These are phyloP conservation scores for Aplochiton taeniatus DNA, from an alignment of 2,797 vertebrate genomes.

Conservation along the genomic window DNA sequence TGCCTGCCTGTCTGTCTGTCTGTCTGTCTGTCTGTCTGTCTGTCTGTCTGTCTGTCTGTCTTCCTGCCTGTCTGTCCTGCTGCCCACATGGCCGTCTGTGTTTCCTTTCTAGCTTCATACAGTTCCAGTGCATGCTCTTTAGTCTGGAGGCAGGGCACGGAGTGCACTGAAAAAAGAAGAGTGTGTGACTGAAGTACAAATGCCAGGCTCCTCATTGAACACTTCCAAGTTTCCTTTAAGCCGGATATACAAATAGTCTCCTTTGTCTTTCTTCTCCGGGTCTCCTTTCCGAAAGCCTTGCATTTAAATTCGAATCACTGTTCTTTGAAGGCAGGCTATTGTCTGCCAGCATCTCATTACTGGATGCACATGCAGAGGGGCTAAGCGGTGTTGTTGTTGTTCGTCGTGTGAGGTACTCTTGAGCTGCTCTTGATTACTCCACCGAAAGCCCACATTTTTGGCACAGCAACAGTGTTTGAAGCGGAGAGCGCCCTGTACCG, in stretches of 20 bases:
- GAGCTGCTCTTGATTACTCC: constrained; percentile 63
- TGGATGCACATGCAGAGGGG: constrained; percentile 56
- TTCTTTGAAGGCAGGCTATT: constrained; percentile 55
- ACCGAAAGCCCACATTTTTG: constrained; percentile 62
- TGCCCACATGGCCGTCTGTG: constrained; percentile 29
- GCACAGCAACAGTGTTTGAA: constrained; percentile 49
- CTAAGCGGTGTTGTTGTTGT: constrained; percentile 55
- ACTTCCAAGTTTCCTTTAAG: constrained; percentile 50
- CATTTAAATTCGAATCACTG: constrained; percentile 63
- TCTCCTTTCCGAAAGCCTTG: constrained; percentile 35
- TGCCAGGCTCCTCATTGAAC: constrained; percentile 46
- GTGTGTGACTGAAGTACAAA: constrained; percentile 35
- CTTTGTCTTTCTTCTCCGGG: constrained; percentile 28
- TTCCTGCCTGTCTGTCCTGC: constrained; percentile 14
- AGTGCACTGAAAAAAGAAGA: constrained; percentile 36
- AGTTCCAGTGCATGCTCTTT: constrained; percentile 21
- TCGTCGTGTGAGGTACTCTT: constrained; percentile 58
- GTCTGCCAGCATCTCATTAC: constrained; percentile 61
- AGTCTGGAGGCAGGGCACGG: constrained; percentile 12
- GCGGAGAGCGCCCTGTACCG: constrained; percentile 43
- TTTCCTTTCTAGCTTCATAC: constrained; percentile 30
- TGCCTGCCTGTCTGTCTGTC: neutral
- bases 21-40: constrained; percentile 34
- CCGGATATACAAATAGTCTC: constrained; percentile 20
- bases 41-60: constrained; percentile 33